Percentiles rank a stretch among this genome's conserved stretches.
These are phyloP conservation scores for Tribolium castaneum DNA, from an alignment of 1,140 invertebrate species.

Conservation along the genomic window DNA sequence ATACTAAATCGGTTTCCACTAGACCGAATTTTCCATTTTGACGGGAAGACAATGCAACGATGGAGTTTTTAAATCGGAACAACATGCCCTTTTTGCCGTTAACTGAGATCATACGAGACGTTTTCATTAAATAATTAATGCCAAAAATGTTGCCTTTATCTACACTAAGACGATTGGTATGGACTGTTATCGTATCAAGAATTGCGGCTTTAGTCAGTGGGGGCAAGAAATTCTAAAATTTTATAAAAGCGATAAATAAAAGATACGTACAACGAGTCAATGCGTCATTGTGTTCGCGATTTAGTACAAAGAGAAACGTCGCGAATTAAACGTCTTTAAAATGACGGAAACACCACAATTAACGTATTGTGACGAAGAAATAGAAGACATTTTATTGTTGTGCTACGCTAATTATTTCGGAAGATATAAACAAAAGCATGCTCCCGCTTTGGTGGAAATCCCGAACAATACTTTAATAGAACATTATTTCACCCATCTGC, in stretches of 20 bases:
- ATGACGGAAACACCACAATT: constrained; percentile 28
- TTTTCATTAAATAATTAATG: not conserved
- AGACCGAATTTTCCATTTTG: not conserved
- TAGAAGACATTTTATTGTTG: constrained; percentile 33
- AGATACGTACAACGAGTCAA: not conserved
- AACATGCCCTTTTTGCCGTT: not conserved
- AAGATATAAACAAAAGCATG: constrained; percentile 18
- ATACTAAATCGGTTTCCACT: not conserved
- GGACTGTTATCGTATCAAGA: too few species aligned
- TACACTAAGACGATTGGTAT: too few species aligned
- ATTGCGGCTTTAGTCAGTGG: too few species aligned
- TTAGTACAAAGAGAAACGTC: constrained; percentile 26
- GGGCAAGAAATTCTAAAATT: not conserved
- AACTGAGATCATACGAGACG: not conserved
- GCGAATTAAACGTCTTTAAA: constrained; percentile 32
- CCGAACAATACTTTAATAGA: not conserved
- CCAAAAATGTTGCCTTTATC: too few species aligned
- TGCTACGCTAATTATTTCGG: constrained; percentile 32
- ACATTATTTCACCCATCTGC: not conserved
- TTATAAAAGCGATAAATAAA: not conserved
- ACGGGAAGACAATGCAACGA: not conserved
- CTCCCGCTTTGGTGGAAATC: not conserved
- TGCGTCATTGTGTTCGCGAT: constrained; percentile 24
- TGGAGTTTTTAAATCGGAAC: not conserved
- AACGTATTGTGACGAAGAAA: constrained; percentile 19